These are phyloP conservation scores for Actenoides hombroni DNA, from an alignment of 2,113 vertebrate species.

Conservation along the genomic window DNA sequence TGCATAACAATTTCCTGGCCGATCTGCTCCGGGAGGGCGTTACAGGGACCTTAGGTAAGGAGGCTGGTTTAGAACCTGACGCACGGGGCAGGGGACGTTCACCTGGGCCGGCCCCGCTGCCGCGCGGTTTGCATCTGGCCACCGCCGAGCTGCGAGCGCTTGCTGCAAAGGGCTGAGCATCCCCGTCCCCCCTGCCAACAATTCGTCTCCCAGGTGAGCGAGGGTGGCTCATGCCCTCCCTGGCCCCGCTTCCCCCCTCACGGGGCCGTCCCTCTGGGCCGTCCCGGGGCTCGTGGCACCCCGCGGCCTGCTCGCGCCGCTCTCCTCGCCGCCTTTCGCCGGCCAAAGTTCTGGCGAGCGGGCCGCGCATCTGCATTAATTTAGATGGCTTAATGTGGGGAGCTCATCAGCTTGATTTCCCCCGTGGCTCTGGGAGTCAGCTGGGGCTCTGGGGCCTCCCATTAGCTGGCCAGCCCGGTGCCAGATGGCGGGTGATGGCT, in stretches of 20 bases:
- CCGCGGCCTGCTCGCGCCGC: not conserved
- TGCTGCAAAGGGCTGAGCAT: not conserved
- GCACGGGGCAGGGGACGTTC: fast-evolving
- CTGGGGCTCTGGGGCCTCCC: conserved; percentile 68
- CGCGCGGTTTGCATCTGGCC: not conserved
- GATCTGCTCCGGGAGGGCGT: not conserved
- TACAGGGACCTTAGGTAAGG: not conserved
- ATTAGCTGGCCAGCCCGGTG: conserved; percentile 57
- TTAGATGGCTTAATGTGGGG: not conserved
- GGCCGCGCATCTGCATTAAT: conserved; percentile 36
- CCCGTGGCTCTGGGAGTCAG: conserved; percentile 68
- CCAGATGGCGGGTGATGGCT: conserved; percentile 75
- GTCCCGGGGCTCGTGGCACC: fast-evolving
- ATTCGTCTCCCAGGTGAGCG: not conserved
- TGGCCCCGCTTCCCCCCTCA: fast-evolving
- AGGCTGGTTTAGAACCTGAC: not conserved
- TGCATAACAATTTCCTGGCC: not conserved
- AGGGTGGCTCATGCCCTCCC: fast-evolving
- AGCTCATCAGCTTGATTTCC: conserved; percentile 68
- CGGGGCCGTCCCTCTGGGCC: not conserved
- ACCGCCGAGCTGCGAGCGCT: not conserved
- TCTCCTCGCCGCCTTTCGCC: not conserved
- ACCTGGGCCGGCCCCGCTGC: not conserved
- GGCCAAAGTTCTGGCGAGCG: not conserved
- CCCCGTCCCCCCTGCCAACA: fast-evolving